Conservation (phyloP, 2,888 invertebrate genomes). For the Ptilodon capucinus region DNA sequence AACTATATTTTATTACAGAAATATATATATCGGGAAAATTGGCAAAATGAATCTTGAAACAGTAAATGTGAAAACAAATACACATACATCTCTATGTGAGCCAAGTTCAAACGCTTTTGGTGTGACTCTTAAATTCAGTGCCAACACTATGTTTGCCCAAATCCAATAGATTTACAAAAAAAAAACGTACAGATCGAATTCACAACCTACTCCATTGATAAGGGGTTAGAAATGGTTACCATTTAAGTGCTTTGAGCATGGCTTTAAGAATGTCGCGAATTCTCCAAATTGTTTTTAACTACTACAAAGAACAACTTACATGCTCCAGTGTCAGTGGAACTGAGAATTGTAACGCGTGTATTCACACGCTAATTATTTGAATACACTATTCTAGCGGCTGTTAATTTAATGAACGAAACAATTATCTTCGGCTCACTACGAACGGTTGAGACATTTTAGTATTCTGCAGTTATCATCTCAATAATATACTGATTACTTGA, state of each 20-base stretch:
- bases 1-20: too few relatives aligned
- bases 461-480: background rate
- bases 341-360: background rate
- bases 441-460: background rate
- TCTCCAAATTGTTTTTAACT: background rate
- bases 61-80: slow-evolving; percentile 11
- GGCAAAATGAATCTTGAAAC: slow-evolving; percentile 4
- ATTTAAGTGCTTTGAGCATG: too few relatives aligned
- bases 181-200: background rate
- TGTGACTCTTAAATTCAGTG: slow-evolving; percentile 8
- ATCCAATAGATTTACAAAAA: slow-evolving; percentile 5
- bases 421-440: background rate
- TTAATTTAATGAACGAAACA: background rate
- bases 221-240: too few relatives aligned
- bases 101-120: slow-evolving; percentile 27
- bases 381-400: background rate
- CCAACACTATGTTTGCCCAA: slow-evolving; percentile 17
- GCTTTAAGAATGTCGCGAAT: too few relatives aligned
- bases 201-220: too few relatives aligned
- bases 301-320: background rate
- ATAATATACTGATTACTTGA: background rate
- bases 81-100: slow-evolving; percentile 8
- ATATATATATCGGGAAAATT: too few relatives aligned
- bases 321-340: slow-evolving; percentile 8
- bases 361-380: background rate